Evolutionary conservation across 2,113 vertebrate genomes (phyloP).

Genomic region (Malurus cyaneus): DNA sequence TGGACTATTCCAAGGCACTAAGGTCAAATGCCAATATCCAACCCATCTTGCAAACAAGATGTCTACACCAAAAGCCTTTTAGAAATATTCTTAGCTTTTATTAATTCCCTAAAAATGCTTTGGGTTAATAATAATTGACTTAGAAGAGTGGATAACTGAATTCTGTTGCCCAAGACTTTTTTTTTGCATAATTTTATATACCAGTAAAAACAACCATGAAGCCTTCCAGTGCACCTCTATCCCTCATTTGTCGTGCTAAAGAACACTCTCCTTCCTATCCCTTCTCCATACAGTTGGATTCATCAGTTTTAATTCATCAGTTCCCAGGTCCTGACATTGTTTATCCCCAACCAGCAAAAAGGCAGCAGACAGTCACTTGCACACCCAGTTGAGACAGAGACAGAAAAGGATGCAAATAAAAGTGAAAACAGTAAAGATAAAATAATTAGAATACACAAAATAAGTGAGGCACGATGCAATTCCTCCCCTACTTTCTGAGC

Average conservation of each 20-base stretch:
- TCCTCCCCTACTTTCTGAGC: neutral
- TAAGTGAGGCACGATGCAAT: neutral
- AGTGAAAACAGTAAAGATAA: neutral
- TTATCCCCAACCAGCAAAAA: neutral
- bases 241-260: neutral
- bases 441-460: neutral
- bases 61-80: neutral
- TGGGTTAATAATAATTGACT: neutral
- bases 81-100: neutral
- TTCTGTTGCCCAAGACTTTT: neutral
- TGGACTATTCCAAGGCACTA: neutral
- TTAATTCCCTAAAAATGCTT: neutral
- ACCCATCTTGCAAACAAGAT: neutral
- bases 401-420: neutral
- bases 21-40: neutral
- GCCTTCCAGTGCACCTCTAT: neutral
- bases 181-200: neutral
- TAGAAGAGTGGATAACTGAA: neutral
- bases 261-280: accelerated
- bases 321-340: neutral
- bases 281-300: neutral
- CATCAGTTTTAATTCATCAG: neutral
- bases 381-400: neutral
- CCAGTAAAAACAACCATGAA: neutral
- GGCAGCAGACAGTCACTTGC: accelerated